Conservation (phyloP, 2,888 invertebrate species). For the Salpingus planirostris region DNA sequence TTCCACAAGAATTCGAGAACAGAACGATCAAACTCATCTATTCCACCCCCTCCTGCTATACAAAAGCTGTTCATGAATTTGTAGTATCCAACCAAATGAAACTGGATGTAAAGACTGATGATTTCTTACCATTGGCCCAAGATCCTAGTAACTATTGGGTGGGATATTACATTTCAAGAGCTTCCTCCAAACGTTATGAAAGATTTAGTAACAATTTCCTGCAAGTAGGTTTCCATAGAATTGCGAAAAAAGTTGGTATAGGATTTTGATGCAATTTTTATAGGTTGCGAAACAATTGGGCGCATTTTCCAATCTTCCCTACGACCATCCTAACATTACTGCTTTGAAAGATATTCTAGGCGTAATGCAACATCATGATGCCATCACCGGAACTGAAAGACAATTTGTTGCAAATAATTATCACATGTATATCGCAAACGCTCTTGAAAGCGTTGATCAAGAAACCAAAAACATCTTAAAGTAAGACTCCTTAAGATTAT, state of each 20-base stretch:
- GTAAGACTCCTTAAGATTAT: no score
- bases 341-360: conserved; percentile 64
- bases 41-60: conserved; percentile 72
- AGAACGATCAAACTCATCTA: conserved; percentile 59
- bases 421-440: no score
- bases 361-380: conserved; percentile 90
- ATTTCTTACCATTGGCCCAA: conserved; percentile 85
- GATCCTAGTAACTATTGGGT: conserved; percentile 84
- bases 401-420: conserved; percentile 86
- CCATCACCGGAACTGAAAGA: conserved; percentile 79
- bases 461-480: no score
- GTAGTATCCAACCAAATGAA: conserved; percentile 6
- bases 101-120: conserved; percentile 61
- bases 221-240: no score
- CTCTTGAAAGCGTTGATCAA: no score
- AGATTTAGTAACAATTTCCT: conserved; percentile 61
- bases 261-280: no score
- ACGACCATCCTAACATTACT: conserved; percentile 5
- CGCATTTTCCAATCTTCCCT: conserved; percentile 1
- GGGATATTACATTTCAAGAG: conserved; percentile 76
- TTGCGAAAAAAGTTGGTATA: no score
- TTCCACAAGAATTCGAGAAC: conserved; percentile 5
- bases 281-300: conserved; percentile 12
- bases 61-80: conserved; percentile 53
- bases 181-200: conserved; percentile 67